These are phyloP conservation scores for Hydroisotoma schaefferi DNA, from an alignment of 2,888 invertebrate species.

Conservation along the genomic window DNA sequence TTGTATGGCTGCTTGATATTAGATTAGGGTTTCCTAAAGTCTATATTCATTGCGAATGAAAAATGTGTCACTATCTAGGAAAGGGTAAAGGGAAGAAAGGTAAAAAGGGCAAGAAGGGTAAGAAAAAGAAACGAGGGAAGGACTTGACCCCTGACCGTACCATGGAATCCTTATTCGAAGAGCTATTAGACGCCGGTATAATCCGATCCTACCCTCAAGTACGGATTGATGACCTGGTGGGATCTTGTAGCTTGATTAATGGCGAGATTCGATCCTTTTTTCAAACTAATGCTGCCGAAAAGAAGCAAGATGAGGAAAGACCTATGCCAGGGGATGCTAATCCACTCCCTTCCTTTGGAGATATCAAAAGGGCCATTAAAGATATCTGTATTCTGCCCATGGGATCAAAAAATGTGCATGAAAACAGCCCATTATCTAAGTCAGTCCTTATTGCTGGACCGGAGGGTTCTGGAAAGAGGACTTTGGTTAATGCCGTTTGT, in stretches of 20 bases:
- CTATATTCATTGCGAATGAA: too few species aligned
- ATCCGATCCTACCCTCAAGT: slow-evolving; percentile 72
- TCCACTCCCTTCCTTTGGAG: slow-evolving; percentile 66
- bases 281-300: slow-evolving; percentile 14
- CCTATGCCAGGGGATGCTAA: slow-evolving; percentile 56
- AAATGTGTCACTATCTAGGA: too few species aligned
- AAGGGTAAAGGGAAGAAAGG: neutral
- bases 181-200: slow-evolving; percentile 84
- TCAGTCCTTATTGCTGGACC: slow-evolving; percentile 81
- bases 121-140: slow-evolving; percentile 84
- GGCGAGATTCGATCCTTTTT: slow-evolving; percentile 43
- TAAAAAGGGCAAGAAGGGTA: slow-evolving; percentile 78
- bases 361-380: slow-evolving; percentile 76
- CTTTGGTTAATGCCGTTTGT: slow-evolving; percentile 80
- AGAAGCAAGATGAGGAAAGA: slow-evolving; percentile 24
- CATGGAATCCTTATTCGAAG: slow-evolving; percentile 85
- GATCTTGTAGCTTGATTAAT: slow-evolving; percentile 67
- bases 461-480: slow-evolving; percentile 80
- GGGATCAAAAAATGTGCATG: slow-evolving; percentile 54
- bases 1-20: too few species aligned
- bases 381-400: slow-evolving; percentile 87
- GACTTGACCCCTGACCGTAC: slow-evolving; percentile 86
- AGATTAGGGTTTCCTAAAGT: too few species aligned
- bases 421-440: slow-evolving; percentile 54
- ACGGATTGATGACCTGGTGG: slow-evolving; percentile 68